Conservation (phyloP, 2,888 invertebrate genomes). For the Apotomis turbidana region DNA sequence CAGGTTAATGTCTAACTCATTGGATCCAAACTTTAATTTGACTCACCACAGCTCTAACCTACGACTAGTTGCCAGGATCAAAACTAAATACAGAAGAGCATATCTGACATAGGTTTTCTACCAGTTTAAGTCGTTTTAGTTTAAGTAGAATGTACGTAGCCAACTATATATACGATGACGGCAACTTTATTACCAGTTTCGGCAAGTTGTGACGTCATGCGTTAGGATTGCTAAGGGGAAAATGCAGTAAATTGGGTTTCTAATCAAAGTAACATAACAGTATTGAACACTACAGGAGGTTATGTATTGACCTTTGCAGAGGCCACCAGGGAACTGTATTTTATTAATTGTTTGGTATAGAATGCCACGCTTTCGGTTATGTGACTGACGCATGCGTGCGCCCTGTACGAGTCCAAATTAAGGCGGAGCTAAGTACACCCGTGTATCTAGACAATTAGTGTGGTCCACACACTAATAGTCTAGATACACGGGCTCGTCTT, state of each 20-base stretch:
- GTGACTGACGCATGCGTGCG: no score
- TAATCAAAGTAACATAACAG: background rate
- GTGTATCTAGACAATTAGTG: no score
- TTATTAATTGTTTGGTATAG: no score
- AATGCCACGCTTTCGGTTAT: no score
- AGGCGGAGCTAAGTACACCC: no score
- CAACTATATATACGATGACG: slow-evolving; percentile 1
- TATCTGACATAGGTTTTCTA: background rate
- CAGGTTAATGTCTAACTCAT: slow-evolving; percentile 17
- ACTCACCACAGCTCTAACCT: slow-evolving; percentile 15
- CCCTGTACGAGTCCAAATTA: no score
- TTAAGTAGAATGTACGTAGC: background rate
- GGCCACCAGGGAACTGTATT: no score
- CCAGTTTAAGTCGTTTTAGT: background rate
- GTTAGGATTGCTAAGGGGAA: background rate
- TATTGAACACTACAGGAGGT: no score
- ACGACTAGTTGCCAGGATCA: background rate
- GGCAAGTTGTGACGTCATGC: slow-evolving; percentile 16
- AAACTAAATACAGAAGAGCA: background rate
- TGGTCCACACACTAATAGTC: no score
- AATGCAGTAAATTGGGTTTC: background rate
- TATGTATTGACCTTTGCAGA: no score
- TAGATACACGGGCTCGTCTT: no score
- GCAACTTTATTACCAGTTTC: slow-evolving; percentile 22
- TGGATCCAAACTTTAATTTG: slow-evolving; percentile 14